Evolutionary conservation across 2,888 invertebrate species (phyloP), one percentile per base, ranked within the genome.

Genomic region (Cephonodes hylas): DNA sequence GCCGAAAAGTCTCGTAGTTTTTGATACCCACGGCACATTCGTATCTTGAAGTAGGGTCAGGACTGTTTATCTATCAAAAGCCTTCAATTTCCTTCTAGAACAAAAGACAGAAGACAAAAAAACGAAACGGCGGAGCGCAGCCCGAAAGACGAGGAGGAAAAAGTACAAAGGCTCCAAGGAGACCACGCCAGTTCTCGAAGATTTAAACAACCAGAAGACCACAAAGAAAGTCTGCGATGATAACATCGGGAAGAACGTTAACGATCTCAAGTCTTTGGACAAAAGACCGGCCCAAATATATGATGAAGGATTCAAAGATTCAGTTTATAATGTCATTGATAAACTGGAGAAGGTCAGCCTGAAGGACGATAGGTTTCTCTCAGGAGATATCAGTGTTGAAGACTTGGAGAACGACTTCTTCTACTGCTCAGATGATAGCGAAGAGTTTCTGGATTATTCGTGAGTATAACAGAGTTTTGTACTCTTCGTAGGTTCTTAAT

Each of bases 221-320:
- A 75, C 77, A 3, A 72, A 75, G 1, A 86, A 85, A 62, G 67
- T 71, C 0, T 70, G 73, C n/a, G 81, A 80, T 46, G 82, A 79
- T 0, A 83, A 74, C 1, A 72, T 90, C 0, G 91, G 91, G 0
- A 89, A 89, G 53, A 91, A 91, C 53, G 91, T 91, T 0, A 91
- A 91, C 42, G 79, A 89, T 63, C 66, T 91, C 0, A 76, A 70
- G 2, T n/a, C n/a, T n/a, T n/a, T n/a, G n/a, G 70, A 70, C 1
- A 31, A 15, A 0, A 27, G 8, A 3, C 2, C 18, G n/a, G n/a
- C n/a, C n/a, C n/a, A n/a, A n/a, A n/a, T n/a, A 1, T 58, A 58
- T 0, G 81, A 76, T 5, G 75, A 74, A 2, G 79, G 81, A 15
- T 72, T 73, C 0, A 74, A 53, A 1, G 15, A 38, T 38, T 38